These are phyloP conservation scores for Podarcis siculus DNA, from an alignment of 2,797 vertebrate species.

Conservation along the genomic window DNA sequence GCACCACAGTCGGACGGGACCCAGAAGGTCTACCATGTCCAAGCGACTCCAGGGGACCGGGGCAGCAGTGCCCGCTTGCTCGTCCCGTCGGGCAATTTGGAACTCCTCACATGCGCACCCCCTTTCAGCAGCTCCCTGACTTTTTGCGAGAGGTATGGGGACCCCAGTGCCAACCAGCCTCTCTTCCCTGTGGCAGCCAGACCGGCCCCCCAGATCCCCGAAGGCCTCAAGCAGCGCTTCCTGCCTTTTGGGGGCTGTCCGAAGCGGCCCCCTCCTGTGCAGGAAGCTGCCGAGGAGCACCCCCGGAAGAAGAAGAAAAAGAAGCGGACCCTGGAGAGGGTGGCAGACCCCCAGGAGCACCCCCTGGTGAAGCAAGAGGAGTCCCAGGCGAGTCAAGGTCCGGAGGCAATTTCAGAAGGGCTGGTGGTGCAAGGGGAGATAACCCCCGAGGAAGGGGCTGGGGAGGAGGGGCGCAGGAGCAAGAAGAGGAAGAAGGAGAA, in stretches of 20 bases:
- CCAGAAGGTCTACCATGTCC: constrained; percentile 76
- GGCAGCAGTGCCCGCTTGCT: constrained; percentile 77
- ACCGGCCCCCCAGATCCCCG: constrained; percentile 78
- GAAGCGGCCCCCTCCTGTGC: not conserved
- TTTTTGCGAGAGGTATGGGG: constrained; percentile 77
- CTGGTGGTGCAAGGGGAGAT: too few species aligned
- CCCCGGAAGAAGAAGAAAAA: constrained; percentile 53
- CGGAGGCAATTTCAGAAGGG: too few species aligned
- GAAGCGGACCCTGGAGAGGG: constrained; percentile 50
- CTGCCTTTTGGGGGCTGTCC: constrained; percentile 82
- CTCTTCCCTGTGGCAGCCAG: constrained; percentile 74
- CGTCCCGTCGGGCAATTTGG: constrained; percentile 24
- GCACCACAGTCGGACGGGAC: constrained; percentile 41
- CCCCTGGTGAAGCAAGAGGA: not conserved
- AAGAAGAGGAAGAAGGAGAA: constrained; percentile 51
- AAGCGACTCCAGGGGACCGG: constrained; percentile 52
- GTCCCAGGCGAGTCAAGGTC: accelerated
- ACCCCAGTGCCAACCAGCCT: constrained; percentile 46
- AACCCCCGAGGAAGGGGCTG: not conserved
- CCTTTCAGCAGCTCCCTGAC: constrained; percentile 78
- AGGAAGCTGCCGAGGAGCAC: not conserved
- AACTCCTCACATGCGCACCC: constrained; percentile 56
- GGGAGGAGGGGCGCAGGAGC: constrained; percentile 47
- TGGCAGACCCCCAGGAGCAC: not conserved
- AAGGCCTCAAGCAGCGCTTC: constrained; percentile 83